Evolutionary conservation across 2,113 vertebrate genomes (phyloP), one percentile per base, ranked within the genome.

Genomic region (Salminus brasiliensis): DNA sequence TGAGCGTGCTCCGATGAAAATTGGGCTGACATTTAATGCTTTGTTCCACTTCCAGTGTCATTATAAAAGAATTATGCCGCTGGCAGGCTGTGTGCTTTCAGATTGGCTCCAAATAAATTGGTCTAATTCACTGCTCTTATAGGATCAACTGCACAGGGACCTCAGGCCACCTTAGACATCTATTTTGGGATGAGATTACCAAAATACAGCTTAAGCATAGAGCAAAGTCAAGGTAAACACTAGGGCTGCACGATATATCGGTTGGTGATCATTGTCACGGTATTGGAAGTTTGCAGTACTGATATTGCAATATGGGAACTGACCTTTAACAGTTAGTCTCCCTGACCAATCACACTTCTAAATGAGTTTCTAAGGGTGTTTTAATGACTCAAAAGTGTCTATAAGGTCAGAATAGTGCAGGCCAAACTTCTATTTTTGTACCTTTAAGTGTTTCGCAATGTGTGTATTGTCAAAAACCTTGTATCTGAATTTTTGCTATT

Each of bases 51-150:
- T 77, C 49, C 45, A 39, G 49, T 55, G 49, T 57, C 65, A 41
- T 68, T 77, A 68, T 77, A 77, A 77, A 77, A 68, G 34, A 57
- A 57, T 77, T n/a, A 57, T 30, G 25, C 7, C 18, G 41, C 49
- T 57, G 63, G 16, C 63, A 43, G 12, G 43, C 63, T 30, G 25
- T 76, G 30, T 55, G 32, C 63, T 39, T 27, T 25, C 30, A 36
- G 21, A 55, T 55, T 11, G 23, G 52, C 52, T 25, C 52, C 52
- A 55, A 25, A 52, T 39, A 53, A 47, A 32, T 34, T 39, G 32
- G 60, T 66, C 5, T 49, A 47, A 75, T 65, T 65, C 32, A 29
- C 43, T 65, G 13, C 47, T 36, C 45, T 65, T 49, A 63, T 21
- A 34, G 43, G 45, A 47, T 75, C 49, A n/a, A 13, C 25, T 12